A percentile compares a stretch with the other conserved stretches of the same genome.
Evolutionary conservation across 2,113 vertebrate species (phyloP).

Genomic region (Heliornis fulica): DNA sequence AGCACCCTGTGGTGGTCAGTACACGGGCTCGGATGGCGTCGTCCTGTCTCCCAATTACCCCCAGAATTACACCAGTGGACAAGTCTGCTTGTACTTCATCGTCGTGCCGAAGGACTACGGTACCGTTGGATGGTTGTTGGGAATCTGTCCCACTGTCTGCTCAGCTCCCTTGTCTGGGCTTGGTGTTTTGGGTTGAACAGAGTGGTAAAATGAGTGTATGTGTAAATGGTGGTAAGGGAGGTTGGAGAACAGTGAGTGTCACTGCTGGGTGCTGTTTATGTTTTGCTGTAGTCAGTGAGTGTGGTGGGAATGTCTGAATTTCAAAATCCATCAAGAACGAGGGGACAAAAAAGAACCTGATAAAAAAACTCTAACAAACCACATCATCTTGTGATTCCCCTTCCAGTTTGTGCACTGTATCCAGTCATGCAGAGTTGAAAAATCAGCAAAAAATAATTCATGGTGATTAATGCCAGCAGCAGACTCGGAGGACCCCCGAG

Average conservation of each 20-base stretch:
- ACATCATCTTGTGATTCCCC: background rate
- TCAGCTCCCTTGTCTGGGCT: rapidly evolving
- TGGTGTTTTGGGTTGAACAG: background rate
- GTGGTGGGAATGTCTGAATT: background rate
- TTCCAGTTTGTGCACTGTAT: background rate
- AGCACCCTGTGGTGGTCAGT: conserved; percentile 96
- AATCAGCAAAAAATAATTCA: background rate
- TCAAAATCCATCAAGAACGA: background rate
- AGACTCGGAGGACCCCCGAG: background rate
- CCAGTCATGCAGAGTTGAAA: background rate
- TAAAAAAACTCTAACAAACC: background rate
- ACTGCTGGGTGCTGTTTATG: background rate
- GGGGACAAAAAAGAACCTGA: too few relatives aligned
- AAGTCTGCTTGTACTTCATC: conserved; percentile 91
- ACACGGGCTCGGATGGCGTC: conserved; percentile 88
- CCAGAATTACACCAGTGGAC: conserved; percentile 91
- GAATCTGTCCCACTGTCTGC: background rate
- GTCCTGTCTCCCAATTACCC: conserved; percentile 95
- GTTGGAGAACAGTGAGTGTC: rapidly evolving
- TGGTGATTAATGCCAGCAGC: background rate
- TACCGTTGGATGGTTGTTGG: conserved; percentile 12
- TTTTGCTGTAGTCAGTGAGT: background rate
- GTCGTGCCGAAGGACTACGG: conserved; percentile 93
- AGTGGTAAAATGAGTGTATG: background rate
- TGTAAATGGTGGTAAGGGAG: background rate